phyloP scores from a whole-genome alignment of 2,888 invertebrate genomes.

The Ectemnius continuus region DNA sequence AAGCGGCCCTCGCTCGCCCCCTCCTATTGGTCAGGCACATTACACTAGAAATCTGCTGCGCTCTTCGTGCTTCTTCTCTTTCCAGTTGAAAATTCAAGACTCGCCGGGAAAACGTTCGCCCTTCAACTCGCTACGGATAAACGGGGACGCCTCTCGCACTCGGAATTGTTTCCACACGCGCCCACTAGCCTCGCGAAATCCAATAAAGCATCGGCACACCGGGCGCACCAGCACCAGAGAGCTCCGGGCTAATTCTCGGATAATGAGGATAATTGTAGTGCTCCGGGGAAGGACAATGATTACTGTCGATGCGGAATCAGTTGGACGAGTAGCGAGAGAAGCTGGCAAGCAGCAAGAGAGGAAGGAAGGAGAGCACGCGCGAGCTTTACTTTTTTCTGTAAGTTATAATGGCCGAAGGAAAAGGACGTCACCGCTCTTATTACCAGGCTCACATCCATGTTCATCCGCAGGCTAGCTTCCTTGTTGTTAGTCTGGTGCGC shows the following conservation, averaged over 20 bases:
- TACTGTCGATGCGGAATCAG: slow-evolving; percentile 14
- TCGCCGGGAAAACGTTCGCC: too few species aligned
- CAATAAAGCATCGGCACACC: slow-evolving; percentile 6
- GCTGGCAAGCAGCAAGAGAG: too few species aligned
- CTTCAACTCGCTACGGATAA: too few species aligned
- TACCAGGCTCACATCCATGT: slow-evolving; percentile 20
- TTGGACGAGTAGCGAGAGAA: too few species aligned
- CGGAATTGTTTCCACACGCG: neutral
- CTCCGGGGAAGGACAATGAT: slow-evolving; percentile 28
- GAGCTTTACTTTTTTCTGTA: slow-evolving; percentile 21
- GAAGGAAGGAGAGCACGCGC: neutral
- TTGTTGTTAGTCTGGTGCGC: too few species aligned
- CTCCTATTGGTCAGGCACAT: too few species aligned
- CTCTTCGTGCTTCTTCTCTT: too few species aligned
- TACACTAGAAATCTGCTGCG: too few species aligned
- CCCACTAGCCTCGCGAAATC: slow-evolving; percentile 7
- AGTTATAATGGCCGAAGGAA: slow-evolving; percentile 18
- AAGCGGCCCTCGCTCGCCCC: slow-evolving; percentile 27
- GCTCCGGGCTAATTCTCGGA: slow-evolving; percentile 18
- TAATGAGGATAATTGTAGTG: slow-evolving; percentile 41
- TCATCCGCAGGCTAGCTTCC: neutral
- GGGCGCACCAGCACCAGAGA: slow-evolving; percentile 22
- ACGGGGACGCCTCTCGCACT: neutral
- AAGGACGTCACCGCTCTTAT: slow-evolving; percentile 22
- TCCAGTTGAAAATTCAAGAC: too few species aligned